Conservation (phyloP, 1,140 invertebrate genomes). For the Bilobella aurantiaca region DNA sequence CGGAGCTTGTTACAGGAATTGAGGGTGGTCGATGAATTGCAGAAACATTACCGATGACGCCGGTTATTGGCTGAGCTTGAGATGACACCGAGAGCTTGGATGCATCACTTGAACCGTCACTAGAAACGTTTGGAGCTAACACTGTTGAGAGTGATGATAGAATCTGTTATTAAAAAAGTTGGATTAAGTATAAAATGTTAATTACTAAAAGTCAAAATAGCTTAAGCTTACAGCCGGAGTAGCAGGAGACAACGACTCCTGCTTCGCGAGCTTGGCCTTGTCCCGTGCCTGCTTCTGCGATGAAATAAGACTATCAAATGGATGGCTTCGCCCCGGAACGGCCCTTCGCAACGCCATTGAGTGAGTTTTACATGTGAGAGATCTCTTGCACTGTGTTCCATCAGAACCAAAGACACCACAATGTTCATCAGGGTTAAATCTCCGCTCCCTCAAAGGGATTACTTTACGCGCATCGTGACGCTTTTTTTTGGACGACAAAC, state of each 20-base stretch:
- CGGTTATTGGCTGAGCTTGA: too few relatives aligned
- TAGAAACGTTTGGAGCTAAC: too few relatives aligned
- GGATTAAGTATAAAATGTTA: too few relatives aligned
- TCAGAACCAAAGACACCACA: conserved; percentile 64
- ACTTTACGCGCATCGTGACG: conserved; percentile 14
- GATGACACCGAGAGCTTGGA: too few relatives aligned
- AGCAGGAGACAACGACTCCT: background rate
- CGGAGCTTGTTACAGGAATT: too few relatives aligned
- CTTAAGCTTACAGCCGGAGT: background rate
- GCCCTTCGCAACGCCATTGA: conserved; percentile 59
- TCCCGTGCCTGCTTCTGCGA: conserved; percentile 61
- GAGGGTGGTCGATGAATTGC: too few relatives aligned
- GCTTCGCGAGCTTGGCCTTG: conserved; percentile 14
- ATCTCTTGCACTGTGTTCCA: conserved; percentile 61
- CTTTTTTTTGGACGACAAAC: background rate
- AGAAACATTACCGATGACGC: too few relatives aligned
- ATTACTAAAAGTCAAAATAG: too few relatives aligned
- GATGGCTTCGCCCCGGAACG: conserved; percentile 60
- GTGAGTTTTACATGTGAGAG: conserved; percentile 73
- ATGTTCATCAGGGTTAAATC: conserved; percentile 69
- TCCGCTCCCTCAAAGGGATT: conserved; percentile 53
- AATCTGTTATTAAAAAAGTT: too few relatives aligned
- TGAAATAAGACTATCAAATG: conserved; percentile 65
- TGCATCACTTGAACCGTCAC: too few relatives aligned
- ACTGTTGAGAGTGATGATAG: too few relatives aligned